Percentiles rank a stretch among this genome's conserved stretches.
These are phyloP conservation scores for Gopherus evgoodei DNA, from an alignment of 2,113 vertebrate genomes.

Conservation along the genomic window DNA sequence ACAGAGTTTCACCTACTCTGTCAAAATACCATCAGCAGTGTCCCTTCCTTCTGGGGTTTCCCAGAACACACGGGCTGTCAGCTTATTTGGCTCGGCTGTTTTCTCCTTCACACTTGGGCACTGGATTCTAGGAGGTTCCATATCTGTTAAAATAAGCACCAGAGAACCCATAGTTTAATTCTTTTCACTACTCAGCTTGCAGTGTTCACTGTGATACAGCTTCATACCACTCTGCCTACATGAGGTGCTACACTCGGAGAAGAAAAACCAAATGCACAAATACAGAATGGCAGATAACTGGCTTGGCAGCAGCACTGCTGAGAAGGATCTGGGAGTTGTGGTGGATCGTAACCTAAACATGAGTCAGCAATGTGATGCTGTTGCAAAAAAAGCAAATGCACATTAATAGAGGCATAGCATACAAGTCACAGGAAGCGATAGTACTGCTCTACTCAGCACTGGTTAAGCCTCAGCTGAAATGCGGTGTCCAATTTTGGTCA, in stretches of 20 bases:
- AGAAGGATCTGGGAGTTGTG: not conserved
- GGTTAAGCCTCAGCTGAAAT: not conserved
- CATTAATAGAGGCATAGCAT: not conserved
- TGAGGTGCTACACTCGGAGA: not conserved
- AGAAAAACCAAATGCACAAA: not conserved
- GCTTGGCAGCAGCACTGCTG: not conserved
- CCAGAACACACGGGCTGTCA: conserved; percentile 94
- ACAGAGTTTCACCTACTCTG: conserved; percentile 87
- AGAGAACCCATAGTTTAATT: not conserved
- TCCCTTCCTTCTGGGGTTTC: conserved; percentile 95
- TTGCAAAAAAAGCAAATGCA: not conserved
- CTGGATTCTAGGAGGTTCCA: conserved; percentile 92
- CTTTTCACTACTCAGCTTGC: not conserved
- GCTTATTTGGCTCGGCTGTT: conserved; percentile 91
- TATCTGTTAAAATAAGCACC: conserved; percentile 77
- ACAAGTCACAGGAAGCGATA: not conserved
- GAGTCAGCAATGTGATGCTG: not conserved
- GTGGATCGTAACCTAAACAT: not conserved
- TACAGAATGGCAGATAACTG: not conserved
- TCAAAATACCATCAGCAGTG: conserved; percentile 96
- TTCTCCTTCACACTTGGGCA: conserved; percentile 95
- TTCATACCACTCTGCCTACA: not conserved
- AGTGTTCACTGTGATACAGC: not conserved
- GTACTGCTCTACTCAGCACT: not conserved
- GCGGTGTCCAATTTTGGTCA: not conserved